These are phyloP conservation scores for Poecilia gillii DNA, from an alignment of 2,797 vertebrate species.

Conservation along the genomic window DNA sequence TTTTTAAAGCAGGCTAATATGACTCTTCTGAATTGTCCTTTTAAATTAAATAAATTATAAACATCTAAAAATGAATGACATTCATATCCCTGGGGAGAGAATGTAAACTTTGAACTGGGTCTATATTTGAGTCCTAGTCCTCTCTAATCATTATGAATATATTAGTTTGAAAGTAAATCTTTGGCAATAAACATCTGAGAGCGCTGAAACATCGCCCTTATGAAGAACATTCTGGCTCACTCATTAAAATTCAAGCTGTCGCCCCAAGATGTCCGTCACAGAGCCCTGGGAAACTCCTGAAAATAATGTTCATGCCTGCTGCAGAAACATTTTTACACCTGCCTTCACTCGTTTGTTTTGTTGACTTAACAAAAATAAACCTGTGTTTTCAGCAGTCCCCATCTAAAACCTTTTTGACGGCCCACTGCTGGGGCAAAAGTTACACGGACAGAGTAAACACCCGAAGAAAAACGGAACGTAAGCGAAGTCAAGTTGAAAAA, in stretches of 20 bases:
- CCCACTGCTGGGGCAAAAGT: constrained; percentile 32
- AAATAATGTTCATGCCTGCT: constrained; percentile 21
- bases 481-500: constrained; percentile 26
- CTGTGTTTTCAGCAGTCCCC: constrained; percentile 26
- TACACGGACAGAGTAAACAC: constrained; percentile 30
- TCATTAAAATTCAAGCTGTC: constrained; percentile 17
- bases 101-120: background rate
- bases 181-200: background rate
- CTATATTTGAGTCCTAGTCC: background rate
- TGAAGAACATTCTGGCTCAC: background rate
- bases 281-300: constrained; percentile 5
- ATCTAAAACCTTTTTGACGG: constrained; percentile 52
- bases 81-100: background rate
- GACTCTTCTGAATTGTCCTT: background rate
- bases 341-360: constrained; percentile 37
- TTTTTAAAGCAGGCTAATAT: background rate
- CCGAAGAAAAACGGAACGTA: constrained; percentile 43
- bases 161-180: background rate
- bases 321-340: constrained; percentile 24
- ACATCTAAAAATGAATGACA: background rate
- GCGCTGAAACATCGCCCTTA: background rate
- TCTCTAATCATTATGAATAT: background rate
- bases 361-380: constrained; percentile 35
- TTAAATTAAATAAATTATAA: background rate
- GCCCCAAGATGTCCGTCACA: constrained; percentile 18